Evolutionary conservation across 2,888 invertebrate species (phyloP), one percentile per base, ranked within the genome.

Genomic region (Drosophila fulvimacula): DNA sequence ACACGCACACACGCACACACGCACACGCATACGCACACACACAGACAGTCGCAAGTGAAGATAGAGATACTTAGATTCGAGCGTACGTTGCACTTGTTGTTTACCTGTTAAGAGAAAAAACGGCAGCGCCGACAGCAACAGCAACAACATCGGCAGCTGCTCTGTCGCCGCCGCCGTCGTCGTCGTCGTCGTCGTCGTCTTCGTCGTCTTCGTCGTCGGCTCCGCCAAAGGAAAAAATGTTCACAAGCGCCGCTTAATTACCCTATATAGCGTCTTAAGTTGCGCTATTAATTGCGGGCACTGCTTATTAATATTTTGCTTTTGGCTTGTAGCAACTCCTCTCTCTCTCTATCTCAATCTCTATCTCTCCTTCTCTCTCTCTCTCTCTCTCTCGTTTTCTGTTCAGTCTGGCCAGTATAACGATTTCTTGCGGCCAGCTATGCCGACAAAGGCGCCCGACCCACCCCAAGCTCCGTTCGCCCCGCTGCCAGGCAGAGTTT

Each of bases 211-310:
- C 52, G 60, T 69, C 60, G 88, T 75, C 89, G 88, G 84, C 89
- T 70, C 69, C 61, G 71, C 56, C 89, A 83, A 84, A 84, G 79
- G 73, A 81, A 76, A 84, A 84, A 88, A 89, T 85, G 90, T 86
- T 86, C 85, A 86, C 83, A 86, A 86, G 85, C 85, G 85, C 85
- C 85, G 85, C 85, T 86, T 86, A 89, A 86, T 86, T 86, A 86
- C 90, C 90, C 85, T 86, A 86, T 86, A 86, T 89, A 86, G 85
- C 76, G 90, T 85, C 90, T 86, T 89, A 89, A 86, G 90, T 86
- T 86, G 85, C 88, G 90, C 85, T 89, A 89, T 86, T 86, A 86
- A 86, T 89, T 86, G 90, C 85, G 90, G 86, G 90, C 86, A 86
- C 71, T 89, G 85, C 88, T 86, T 86, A 86, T 86, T 86, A 86